Evolutionary conservation across 2,113 vertebrate genomes (phyloP).

Genomic region (Riparia riparia): DNA sequence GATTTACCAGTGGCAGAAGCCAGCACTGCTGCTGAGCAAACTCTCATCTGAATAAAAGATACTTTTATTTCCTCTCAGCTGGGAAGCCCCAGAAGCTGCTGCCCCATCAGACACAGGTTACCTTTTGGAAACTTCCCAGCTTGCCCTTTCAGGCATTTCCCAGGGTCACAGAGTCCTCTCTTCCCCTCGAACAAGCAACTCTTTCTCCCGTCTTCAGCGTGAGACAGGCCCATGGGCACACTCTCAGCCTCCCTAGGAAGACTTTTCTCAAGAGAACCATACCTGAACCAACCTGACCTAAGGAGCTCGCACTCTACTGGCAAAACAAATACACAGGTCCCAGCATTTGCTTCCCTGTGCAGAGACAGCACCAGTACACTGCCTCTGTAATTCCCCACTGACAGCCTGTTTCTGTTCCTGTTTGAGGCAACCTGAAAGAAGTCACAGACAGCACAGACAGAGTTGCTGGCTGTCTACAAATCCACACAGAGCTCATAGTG

Average conservation of each 20-base stretch:
- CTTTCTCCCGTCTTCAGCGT: not conserved
- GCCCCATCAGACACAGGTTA: not conserved
- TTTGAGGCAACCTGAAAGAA: slow-evolving; percentile 82
- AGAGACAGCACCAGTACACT: not conserved
- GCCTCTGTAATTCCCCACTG: slow-evolving; percentile 84
- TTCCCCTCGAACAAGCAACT: not conserved
- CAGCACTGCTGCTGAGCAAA: not conserved
- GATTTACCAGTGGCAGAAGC: not conserved
- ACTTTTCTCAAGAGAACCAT: not conserved
- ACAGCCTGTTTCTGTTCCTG: slow-evolving; percentile 84
- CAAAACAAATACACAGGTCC: not conserved
- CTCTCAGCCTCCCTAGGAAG: not conserved
- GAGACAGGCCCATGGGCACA: not conserved
- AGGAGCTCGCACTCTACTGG: not conserved
- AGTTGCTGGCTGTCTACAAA: slow-evolving; percentile 77
- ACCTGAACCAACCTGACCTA: not conserved
- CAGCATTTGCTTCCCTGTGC: not conserved
- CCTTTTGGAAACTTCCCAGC: not conserved
- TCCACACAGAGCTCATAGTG: slow-evolving; percentile 83
- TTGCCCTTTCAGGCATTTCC: not conserved
- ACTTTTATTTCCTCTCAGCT: not conserved
- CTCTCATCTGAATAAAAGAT: not conserved
- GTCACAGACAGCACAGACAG: slow-evolving; percentile 82
- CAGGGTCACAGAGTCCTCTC: not conserved
- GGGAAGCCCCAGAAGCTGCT: not conserved